Base-by-base conservation (phyloP, 2,797 vertebrate genomes). In the Agapornis canus region DNA sequence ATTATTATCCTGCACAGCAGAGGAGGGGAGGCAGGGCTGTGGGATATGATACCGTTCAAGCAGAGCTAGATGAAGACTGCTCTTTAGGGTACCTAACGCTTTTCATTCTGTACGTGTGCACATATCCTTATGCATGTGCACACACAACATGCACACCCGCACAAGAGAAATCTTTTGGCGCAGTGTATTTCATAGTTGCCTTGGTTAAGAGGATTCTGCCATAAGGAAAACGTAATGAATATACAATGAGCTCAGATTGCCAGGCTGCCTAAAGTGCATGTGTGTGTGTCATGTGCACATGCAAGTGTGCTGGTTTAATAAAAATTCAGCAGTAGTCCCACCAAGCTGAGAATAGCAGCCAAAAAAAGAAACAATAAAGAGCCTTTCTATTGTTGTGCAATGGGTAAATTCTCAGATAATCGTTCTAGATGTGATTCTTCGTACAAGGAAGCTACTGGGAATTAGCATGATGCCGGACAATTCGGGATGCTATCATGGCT, bases 331-430 rank as follows among this genome's bases (percentile, higher is more conserved):
- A 79, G 76, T 77, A 61, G 93, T 91, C 97, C 90, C 84, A 95
- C 52, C 73, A 94, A 87, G 79, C 80, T 81, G 68, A 85, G 64
- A 66, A 23, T 70, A 65, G 26, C 32, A 89, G 49, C 35, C n/a
- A 82, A 91, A 83, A 96, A 95, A 75, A 82, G 8, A 57, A 95
- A 92, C 68, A 95, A 89, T 79, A 60, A 93, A 89, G 54, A 86
- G 52, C 57, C 43, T 92, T 83, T 57, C 73, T 90, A 39, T 65
- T 90, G 91, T 90, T 72, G 91, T 92, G 78, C 81, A 92, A 65
- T 13, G 82, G 65, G 66, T 94, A 94, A 89, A 82, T 96, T 96
- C 89, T 95, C 95, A 94, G 96, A 86, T 96, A 96, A 97, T 95
- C 86, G 80, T 89, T 90, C 72, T 61, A 85, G 64, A 82, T 76